Evolutionary conservation across 2,113 vertebrate species (phyloP), one percentile per base, ranked within the genome.

Genomic region (Salminus brasiliensis): DNA sequence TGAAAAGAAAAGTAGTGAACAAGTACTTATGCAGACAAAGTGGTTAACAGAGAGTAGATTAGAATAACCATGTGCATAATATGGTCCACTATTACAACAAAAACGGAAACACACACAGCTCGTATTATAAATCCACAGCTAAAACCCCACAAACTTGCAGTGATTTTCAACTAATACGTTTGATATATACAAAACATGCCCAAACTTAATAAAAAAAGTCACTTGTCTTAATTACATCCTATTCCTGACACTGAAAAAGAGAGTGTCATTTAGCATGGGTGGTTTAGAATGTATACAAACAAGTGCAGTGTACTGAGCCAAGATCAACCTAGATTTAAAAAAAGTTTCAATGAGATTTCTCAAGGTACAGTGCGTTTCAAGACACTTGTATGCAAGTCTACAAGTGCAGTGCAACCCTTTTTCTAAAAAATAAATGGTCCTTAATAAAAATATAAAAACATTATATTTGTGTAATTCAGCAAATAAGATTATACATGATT

Each of bases 21-120:
- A 88, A 87, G 89, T 86, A 91, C 86, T 88, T 88, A 86, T 81
- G 85, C 87, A 90, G 90, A 91, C 86, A 89, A 92, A 91, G 88
- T 90, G 88, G 90, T 87, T 85, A 87, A 87, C 86, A 85, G 69
- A 55, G 30, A 72, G 53, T 27, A 41, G 27, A 63, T 15, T 23
- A 53, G 34, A 63, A 39, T 85, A 88, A 88, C 85, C 57, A 78
- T 57, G 41, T 55, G 72, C 53, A 53, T 47, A 39, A 52, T 59
- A 65, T 53, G 69, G 60, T 72, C 59, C 69, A 80, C 12, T 30
- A 63, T 34, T 57, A 45, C 12, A 9, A 30, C 11, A 36, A 65
- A 59, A 79, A 72, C 25, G 30, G 15, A n/a, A 43, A 70, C 52
- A 78, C 39, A 63, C 12, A 72, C 30, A 72, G 21, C 27, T 63